Conservation (phyloP, 2,797 vertebrate species). For the Manis javanica region DNA sequence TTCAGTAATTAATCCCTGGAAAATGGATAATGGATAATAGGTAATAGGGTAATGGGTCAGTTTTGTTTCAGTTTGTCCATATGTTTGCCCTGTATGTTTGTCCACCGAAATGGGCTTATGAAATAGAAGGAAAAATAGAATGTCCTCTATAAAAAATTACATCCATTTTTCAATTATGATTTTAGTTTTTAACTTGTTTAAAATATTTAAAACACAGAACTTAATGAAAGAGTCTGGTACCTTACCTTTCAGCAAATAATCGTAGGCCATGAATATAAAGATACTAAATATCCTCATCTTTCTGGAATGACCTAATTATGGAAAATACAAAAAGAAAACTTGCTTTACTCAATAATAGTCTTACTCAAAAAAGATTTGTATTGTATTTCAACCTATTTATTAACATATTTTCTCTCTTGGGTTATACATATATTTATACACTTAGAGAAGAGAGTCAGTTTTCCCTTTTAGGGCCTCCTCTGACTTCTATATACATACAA, state of each 20-base stretch:
- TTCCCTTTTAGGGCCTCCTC: neutral
- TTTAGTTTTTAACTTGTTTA: slow-evolving; percentile 46
- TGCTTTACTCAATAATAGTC: slow-evolving; percentile 39
- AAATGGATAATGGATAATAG: neutral
- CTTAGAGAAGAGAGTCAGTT: neutral
- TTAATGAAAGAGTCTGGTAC: slow-evolving; percentile 42
- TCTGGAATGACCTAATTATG: slow-evolving; percentile 76
- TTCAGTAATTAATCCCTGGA: neutral
- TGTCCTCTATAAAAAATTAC: slow-evolving; percentile 2
- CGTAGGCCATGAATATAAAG: slow-evolving; percentile 71
- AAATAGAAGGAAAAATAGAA: slow-evolving; percentile 13
- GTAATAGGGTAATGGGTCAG: neutral
- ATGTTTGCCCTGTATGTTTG: neutral
- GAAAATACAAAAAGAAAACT: slow-evolving; percentile 70
- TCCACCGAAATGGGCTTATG: neutral
- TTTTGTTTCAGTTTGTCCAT: neutral
- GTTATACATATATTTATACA: neutral
- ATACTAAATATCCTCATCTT: slow-evolving; percentile 77
- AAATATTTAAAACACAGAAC: slow-evolving; percentile 57
- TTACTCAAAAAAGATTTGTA: neutral
- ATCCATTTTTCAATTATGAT: slow-evolving; percentile 7
- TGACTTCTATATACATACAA: neutral
- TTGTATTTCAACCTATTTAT: slow-evolving; percentile 9
- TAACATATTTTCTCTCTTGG: neutral
- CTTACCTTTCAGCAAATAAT: slow-evolving; percentile 84